Evolutionary conservation across 2,797 vertebrate genomes (phyloP).

Genomic region (Fistularia commersonii): DNA sequence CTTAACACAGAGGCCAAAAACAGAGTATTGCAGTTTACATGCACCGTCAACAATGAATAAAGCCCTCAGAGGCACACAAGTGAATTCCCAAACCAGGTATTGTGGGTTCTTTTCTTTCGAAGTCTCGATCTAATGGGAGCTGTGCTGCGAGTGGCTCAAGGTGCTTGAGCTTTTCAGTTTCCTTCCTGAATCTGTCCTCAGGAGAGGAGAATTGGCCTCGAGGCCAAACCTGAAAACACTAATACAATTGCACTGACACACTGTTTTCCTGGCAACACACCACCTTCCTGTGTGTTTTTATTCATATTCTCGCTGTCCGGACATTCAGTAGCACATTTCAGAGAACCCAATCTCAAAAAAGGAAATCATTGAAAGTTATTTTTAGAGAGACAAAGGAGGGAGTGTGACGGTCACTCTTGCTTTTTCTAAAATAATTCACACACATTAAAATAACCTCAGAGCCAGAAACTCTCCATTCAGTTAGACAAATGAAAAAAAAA

Average conservation of each 20-base stretch:
- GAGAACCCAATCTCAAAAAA: conserved; percentile 18
- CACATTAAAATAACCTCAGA: too few relatives aligned
- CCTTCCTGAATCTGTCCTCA: conserved; percentile 7
- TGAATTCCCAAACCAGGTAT: not conserved
- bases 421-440: too few relatives aligned
- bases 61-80: conserved; percentile 1
- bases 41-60: not conserved
- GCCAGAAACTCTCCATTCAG: too few relatives aligned
- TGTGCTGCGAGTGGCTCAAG: conserved; percentile 1
- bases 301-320: not conserved
- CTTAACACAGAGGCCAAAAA: too few relatives aligned
- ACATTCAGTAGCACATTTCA: conserved; percentile 1
- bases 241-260: conserved; percentile 1
- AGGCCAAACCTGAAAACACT: conserved; percentile 1
- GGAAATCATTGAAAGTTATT: conserved; percentile 22
- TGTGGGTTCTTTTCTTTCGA: too few relatives aligned
- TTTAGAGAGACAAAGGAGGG: conserved; percentile 26
- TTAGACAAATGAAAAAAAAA: too few relatives aligned
- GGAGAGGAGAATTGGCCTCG: conserved; percentile 1
- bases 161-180: conserved; percentile 15
- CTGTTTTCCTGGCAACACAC: not conserved
- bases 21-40: not conserved
- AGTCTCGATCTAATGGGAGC: not conserved
- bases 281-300: too few relatives aligned
- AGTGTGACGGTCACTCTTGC: conserved; percentile 3